Evolutionary conservation across 2,888 invertebrate genomes (phyloP).

Genomic region (Arctia plantaginis): DNA sequence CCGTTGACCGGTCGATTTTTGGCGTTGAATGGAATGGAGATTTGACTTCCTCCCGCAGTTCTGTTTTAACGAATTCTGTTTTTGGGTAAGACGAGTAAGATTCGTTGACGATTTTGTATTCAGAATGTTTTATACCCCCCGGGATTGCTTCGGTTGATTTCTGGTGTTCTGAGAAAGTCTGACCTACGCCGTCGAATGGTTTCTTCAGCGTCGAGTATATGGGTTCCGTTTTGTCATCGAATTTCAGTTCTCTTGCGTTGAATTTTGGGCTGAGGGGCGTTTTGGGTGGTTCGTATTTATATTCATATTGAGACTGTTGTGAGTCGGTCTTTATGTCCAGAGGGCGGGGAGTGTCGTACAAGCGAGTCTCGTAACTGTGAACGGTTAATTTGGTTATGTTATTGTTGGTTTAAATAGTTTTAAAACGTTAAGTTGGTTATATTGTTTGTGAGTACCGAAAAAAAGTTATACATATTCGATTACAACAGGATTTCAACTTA

Average conservation of each 20-base stretch:
- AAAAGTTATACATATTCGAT: background rate
- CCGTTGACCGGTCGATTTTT: conserved; percentile 72
- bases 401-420: conserved; percentile 22
- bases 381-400: conserved; percentile 24
- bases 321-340: conserved; percentile 72
- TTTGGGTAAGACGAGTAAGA: conserved; percentile 79
- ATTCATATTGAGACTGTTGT: conserved; percentile 68
- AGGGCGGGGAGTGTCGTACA: conserved; percentile 84
- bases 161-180: conserved; percentile 78
- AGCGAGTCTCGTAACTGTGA: conserved; percentile 84
- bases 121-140: conserved; percentile 78
- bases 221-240: conserved; percentile 77
- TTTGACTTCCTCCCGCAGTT: conserved; percentile 72
- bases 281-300: conserved; percentile 74
- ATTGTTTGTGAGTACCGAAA: conserved; percentile 5
- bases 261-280: conserved; percentile 82
- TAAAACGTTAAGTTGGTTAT: conserved; percentile 12
- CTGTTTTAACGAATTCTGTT: conserved; percentile 72
- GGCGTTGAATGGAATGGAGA: conserved; percentile 80
- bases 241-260: conserved; percentile 82
- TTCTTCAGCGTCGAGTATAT: conserved; percentile 78
- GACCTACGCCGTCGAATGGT: conserved; percentile 76
- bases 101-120: conserved; percentile 76
- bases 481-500: background rate
- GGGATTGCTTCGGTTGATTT: conserved; percentile 80